Evolutionary conservation across 2,797 vertebrate species (phyloP).

Genomic region (Sandelia bainsii): DNA sequence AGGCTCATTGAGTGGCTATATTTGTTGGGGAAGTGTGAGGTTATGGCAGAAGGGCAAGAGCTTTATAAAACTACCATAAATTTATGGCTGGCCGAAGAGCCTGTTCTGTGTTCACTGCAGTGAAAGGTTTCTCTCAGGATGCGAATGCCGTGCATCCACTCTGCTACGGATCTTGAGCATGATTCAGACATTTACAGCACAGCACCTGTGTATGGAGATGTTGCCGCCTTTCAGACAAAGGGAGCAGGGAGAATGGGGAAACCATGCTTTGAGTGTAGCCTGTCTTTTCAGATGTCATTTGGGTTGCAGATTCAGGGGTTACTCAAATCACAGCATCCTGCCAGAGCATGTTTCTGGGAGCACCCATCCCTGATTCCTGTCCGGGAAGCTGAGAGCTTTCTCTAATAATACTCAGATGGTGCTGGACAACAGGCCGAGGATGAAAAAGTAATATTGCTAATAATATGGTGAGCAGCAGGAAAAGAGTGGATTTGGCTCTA

Average conservation of each 20-base stretch:
- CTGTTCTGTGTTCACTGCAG: constrained; percentile 16
- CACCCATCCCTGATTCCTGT: constrained; percentile 58
- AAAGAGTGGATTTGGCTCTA: constrained; percentile 73
- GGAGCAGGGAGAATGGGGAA: constrained; percentile 39
- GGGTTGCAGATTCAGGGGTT: constrained; percentile 58
- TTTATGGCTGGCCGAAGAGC: constrained; percentile 2
- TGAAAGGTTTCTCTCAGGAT: constrained; percentile 32
- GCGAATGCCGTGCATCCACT: constrained; percentile 29
- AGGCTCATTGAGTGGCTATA: constrained; percentile 50
- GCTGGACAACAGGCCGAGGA: constrained; percentile 61
- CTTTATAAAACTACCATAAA: constrained; percentile 36
- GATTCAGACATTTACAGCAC: constrained; percentile 45
- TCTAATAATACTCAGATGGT: constrained; percentile 74
- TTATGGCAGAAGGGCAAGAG: constrained; percentile 34
- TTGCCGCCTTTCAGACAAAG: constrained; percentile 67
- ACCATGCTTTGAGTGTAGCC: constrained; percentile 45
- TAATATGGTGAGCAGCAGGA: constrained; percentile 71
- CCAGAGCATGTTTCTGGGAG: constrained; percentile 66
- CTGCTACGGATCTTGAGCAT: constrained; percentile 32
- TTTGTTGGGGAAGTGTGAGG: constrained; percentile 49
- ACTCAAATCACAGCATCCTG: constrained; percentile 76
- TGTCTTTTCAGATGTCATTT: constrained; percentile 71
- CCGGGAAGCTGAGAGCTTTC: constrained; percentile 77
- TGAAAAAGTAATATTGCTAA: constrained; percentile 82
- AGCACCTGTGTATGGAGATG: constrained; percentile 45